Evolutionary conservation across 2,888 invertebrate genomes (phyloP).

Genomic region (Drosophila mulleri): DNA sequence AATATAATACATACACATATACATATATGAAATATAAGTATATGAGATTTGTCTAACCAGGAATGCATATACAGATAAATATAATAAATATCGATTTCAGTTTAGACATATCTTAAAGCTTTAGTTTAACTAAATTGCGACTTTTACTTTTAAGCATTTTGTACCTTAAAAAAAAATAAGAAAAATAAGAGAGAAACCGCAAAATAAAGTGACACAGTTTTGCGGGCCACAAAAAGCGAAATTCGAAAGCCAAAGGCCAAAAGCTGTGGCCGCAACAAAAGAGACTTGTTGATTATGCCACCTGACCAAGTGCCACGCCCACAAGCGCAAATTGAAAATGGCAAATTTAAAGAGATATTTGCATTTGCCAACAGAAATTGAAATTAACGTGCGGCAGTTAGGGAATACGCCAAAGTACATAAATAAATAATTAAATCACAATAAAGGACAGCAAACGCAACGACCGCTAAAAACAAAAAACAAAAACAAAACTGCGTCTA

Average conservation of each 20-base stretch:
- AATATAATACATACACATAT: too few species aligned
- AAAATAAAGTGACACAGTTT: conserved; percentile 24
- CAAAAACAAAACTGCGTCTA: background rate
- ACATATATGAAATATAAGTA: too few species aligned
- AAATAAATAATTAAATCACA: conserved; percentile 67
- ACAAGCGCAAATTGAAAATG: conserved; percentile 49
- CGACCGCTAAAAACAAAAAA: background rate
- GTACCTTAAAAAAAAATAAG: background rate
- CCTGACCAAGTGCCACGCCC: conserved; percentile 10
- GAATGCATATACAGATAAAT: background rate
- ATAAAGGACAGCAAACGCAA: background rate
- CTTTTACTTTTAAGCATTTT: background rate
- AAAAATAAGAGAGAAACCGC: background rate
- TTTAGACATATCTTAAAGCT: background rate
- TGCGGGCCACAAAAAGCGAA: conserved; percentile 31
- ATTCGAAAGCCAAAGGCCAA: conserved; percentile 5
- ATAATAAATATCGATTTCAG: too few species aligned
- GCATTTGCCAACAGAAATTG: conserved; percentile 55
- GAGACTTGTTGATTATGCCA: conserved; percentile 54
- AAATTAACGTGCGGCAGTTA: conserved; percentile 66
- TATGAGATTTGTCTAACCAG: too few species aligned
- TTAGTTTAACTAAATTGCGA: background rate
- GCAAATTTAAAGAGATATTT: conserved; percentile 42
- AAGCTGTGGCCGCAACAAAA: conserved; percentile 16
- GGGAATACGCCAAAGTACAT: conserved; percentile 56